Evolutionary conservation across 2,113 vertebrate genomes (phyloP).

Genomic region (Melanerpes aurifrons): DNA sequence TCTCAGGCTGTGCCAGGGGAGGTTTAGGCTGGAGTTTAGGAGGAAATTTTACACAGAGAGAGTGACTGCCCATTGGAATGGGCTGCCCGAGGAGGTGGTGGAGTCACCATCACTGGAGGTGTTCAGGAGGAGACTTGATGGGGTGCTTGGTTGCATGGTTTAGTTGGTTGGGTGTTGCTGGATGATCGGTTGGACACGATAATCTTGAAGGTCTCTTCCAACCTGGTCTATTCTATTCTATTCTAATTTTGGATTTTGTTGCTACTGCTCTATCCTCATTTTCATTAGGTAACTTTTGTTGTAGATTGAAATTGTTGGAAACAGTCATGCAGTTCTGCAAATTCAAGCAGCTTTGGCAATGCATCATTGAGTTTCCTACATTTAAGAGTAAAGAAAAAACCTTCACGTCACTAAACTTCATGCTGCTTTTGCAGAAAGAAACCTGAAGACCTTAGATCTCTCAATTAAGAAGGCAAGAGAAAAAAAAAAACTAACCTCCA

Average conservation of each 20-base stretch:
- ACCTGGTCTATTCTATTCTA: no score
- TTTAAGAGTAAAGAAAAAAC: background rate
- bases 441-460: background rate
- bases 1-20: no score
- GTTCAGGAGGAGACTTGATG: no score
- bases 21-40: no score
- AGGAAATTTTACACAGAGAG: no score
- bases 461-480: background rate
- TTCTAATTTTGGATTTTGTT: background rate
- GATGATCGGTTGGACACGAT: no score
- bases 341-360: background rate
- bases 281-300: background rate
- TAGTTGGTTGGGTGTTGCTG: no score
- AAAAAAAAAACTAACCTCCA: background rate
- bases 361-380: background rate
- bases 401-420: background rate
- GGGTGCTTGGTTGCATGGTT: no score
- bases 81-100: no score
- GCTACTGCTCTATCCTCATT: background rate
- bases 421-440: background rate
- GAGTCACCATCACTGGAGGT: no score
- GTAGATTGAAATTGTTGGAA: background rate
- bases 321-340: background rate
- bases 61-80: no score
- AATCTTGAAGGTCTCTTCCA: no score